phyloP scores from a whole-genome alignment of 2,113 vertebrate species.

The Onychostoma macrolepis region DNA sequence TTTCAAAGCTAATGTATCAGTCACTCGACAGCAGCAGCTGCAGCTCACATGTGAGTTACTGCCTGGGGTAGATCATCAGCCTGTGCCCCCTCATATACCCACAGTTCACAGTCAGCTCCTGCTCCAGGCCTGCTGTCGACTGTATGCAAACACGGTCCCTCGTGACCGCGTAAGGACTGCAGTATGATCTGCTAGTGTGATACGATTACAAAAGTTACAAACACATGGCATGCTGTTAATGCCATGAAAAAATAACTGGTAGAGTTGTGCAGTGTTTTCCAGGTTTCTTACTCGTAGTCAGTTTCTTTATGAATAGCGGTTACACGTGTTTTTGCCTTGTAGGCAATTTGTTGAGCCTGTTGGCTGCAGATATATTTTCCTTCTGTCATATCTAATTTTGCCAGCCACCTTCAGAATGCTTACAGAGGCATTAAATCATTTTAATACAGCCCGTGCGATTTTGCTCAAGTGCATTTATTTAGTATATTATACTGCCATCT shows the following conservation, averaged over 20 bases:
- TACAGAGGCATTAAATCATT: not conserved
- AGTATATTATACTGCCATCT: constrained; percentile 31
- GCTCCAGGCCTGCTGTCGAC: constrained; percentile 23
- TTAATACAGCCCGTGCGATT: not conserved
- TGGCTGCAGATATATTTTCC: not conserved
- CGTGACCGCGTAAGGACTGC: not conserved
- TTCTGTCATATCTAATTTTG: not conserved
- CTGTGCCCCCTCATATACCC: not conserved
- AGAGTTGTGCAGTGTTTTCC: not conserved
- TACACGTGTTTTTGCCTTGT: not conserved
- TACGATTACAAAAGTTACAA: not conserved
- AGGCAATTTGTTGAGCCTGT: not conserved
- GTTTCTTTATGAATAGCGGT: not conserved
- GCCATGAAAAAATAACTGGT: not conserved
- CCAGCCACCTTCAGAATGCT: not conserved
- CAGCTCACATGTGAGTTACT: constrained; percentile 23
- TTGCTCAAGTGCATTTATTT: not conserved
- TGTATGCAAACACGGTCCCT: constrained; percentile 1
- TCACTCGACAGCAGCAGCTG: constrained; percentile 15
- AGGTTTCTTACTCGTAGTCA: not conserved
- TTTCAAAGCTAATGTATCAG: constrained; percentile 7
- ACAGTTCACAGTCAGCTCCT: constrained; percentile 26
- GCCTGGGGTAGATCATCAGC: constrained; percentile 21
- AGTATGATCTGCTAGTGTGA: not conserved
- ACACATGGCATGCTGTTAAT: not conserved